These are phyloP conservation scores for Cephus sareptanus DNA, from an alignment of 2,888 invertebrate genomes.

Conservation along the genomic window DNA sequence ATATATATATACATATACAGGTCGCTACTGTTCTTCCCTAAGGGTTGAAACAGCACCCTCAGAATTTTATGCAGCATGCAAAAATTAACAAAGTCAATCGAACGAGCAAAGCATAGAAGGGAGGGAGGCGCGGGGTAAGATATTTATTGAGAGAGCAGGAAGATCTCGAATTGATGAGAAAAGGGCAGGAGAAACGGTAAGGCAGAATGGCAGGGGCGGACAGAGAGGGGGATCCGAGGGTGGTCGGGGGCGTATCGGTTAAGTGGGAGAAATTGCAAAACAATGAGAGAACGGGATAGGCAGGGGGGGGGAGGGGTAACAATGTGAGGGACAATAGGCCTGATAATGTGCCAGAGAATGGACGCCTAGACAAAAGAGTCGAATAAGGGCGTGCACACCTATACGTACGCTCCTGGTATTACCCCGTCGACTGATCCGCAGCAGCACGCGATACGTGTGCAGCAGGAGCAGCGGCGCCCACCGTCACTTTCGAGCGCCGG, in stretches of 20 bases:
- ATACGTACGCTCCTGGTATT: conserved; percentile 41
- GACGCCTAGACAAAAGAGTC: conserved; percentile 66
- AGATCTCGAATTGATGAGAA: neutral
- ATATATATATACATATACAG: neutral
- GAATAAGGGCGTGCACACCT: conserved; percentile 58
- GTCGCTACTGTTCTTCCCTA: neutral
- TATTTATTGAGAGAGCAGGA: neutral
- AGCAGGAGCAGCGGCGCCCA: neutral
- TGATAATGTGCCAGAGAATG: conserved; percentile 66
- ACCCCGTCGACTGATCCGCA: conserved; percentile 44
- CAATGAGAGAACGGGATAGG: conserved; percentile 58
- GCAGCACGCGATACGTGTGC: conserved; percentile 1
- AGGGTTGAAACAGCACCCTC: neutral
- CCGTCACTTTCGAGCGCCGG: neutral
- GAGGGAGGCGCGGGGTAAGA: accelerated
- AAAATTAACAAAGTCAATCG: neutral
- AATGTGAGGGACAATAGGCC: conserved; percentile 66
- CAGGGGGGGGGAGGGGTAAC: conserved; percentile 49
- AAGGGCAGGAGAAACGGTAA: conserved; percentile 10
- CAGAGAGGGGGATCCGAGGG: conserved; percentile 11
- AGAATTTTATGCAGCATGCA: neutral
- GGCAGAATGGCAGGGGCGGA: conserved; percentile 8
- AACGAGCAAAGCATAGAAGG: too few relatives aligned
- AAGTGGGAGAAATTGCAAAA: conserved; percentile 67
- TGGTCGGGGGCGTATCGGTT: conserved; percentile 61